phyloP scores from a whole-genome alignment of 2,888 invertebrate genomes.

The Drosophila mulleri region DNA sequence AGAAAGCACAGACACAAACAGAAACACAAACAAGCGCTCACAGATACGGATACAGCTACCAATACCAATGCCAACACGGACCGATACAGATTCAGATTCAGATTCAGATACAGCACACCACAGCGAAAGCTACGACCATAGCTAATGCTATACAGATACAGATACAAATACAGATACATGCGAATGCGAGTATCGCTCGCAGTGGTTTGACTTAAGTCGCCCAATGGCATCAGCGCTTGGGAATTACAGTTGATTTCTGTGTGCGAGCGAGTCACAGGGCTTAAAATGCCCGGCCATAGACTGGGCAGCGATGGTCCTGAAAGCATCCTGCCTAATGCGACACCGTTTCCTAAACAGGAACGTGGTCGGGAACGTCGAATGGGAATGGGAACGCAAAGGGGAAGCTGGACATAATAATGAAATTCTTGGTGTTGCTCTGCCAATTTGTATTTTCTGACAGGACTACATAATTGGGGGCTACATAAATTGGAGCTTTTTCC shows the following conservation, averaged over 20 bases:
- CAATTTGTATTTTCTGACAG: background rate
- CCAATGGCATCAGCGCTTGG: constrained; percentile 33
- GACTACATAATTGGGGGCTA: background rate
- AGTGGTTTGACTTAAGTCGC: constrained; percentile 30
- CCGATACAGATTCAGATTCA: constrained; percentile 22
- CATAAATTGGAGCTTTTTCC: too few relatives aligned
- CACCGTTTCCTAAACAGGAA: too few relatives aligned
- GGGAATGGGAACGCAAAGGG: too few relatives aligned
- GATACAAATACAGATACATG: constrained; percentile 22
- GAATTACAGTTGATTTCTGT: constrained; percentile 42
- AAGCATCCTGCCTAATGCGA: constrained; percentile 13
- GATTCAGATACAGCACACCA: background rate
- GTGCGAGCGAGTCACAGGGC: constrained; percentile 6
- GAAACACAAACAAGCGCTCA: constrained; percentile 6
- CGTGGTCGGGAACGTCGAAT: too few relatives aligned
- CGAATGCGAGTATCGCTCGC: constrained; percentile 40
- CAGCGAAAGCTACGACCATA: background rate
- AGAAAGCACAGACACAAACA: constrained; percentile 42
- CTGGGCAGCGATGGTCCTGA: constrained; percentile 13
- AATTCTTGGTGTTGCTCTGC: background rate
- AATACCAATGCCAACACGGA: constrained; percentile 28
- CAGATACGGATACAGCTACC: constrained; percentile 3
- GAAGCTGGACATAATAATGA: background rate
- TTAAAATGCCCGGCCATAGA: constrained; percentile 27
- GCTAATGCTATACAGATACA: background rate